These are phyloP conservation scores for Synergus laeviventris DNA, from an alignment of 2,888 invertebrate species.

Conservation along the genomic window DNA sequence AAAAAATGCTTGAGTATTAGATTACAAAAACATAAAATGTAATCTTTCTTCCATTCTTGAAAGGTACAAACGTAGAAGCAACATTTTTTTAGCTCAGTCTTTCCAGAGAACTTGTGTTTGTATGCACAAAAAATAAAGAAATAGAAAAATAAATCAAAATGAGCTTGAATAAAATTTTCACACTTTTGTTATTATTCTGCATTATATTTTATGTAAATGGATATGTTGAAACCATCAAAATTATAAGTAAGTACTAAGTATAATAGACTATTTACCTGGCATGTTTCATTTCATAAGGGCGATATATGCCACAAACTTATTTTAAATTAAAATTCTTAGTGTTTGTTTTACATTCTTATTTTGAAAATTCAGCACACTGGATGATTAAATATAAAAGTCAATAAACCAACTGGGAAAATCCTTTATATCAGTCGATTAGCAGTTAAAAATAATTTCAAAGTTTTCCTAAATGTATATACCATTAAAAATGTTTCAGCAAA, in stretches of 20 bases:
- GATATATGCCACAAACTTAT: neutral
- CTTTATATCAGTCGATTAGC: neutral
- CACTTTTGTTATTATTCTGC: neutral
- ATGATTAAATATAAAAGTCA: neutral
- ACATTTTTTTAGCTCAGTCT: neutral
- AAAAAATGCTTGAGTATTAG: neutral
- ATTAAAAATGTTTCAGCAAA: neutral
- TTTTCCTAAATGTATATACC: neutral
- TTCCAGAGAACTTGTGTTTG: neutral
- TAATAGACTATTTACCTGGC: neutral
- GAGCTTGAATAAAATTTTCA: neutral
- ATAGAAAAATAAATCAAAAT: neutral
- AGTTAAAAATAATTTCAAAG: neutral
- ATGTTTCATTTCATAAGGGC: neutral
- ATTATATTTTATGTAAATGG: neutral
- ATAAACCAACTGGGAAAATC: neutral
- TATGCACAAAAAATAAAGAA: neutral
- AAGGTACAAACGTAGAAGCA: neutral
- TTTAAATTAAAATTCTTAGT: neutral
- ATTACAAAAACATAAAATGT: neutral
- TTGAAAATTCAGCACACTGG: neutral
- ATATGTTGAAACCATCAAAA: neutral
- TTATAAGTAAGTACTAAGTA: neutral
- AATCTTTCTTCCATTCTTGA: neutral
- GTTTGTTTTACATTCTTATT: neutral